Base-by-base conservation (phyloP, 2,797 vertebrate genomes). In the Smutsia temminckii region DNA sequence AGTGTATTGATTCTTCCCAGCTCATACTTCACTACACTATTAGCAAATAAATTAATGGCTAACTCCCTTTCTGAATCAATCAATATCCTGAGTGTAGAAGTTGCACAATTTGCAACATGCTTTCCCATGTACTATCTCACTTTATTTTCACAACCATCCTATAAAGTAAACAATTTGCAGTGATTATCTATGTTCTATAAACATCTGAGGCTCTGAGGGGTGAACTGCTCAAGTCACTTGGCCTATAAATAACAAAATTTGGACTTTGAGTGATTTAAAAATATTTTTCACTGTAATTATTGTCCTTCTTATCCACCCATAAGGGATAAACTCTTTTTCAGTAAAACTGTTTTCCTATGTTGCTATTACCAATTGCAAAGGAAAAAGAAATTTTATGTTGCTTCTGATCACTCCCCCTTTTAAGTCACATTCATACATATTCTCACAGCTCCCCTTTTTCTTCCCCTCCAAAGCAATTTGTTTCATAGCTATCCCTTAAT, bases 401-500 rank as follows among this genome's bases (percentile, higher is more conserved):
- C 55, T 93, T 78, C 74, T 51, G 27, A 16, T 53, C 18, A 34
- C 8, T 16, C 18, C 27, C 13, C 11, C 64, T 46, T 69, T 90
- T 46, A 46, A 29, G 66, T 85, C 77, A 27, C 18, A 23, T 66
- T 64, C 32, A 53, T 32, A 49, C 2, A 10, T 37, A 57, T 8
- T 71, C 14, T 68, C 59, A 29, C 9, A 37, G 0, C 2, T 20
- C 37, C 46, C 10, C 25, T 4, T 66, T 75, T 57, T 27, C 81
- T 84, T 87, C 25, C 66, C 64, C 42, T 93, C 32, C 25, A 84
- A 75, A 84, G 46, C 55, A 75, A 87, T 89, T 85, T 89, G 66
- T 84, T 78, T 79, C 79, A 49, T 49, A 84, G 69, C 74, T 91
- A 11, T 57, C 42, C 77, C 59, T 88, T 94, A 93, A 93, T 92